Evolutionary conservation across 1,140 invertebrate genomes (phyloP), one percentile per base, ranked within the genome.

Genomic region (Anadara kagoshimensis): DNA sequence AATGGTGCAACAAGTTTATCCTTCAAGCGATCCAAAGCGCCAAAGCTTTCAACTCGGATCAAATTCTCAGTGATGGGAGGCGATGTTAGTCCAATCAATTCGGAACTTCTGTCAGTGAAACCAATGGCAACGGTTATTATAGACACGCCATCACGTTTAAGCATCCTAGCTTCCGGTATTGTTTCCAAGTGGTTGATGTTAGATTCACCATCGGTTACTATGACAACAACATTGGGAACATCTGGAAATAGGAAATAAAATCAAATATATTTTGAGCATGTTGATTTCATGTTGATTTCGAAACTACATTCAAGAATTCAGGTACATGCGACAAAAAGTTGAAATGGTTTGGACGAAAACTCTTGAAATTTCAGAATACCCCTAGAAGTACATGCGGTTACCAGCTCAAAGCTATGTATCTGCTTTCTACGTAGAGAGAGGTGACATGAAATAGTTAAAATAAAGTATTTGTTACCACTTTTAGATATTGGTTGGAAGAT

Each of bases 161-260:
- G 64, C 2, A 69, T 61, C 22, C 59, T 66, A 8, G 84, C 84
- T 69, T 85, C 82, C 5, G 84, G 83, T 43, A 86, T 66, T 12
- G 85, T 87, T 22, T 80, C 64, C 12, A 73, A 51, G 14, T 80
- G 73, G 58, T 84, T 79, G n/a, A 87, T 77, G 69, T 87, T 86
- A 0, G 85, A 87, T 54, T 87, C 77, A 10, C 85, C 85, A 57
- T 87, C 85, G 29, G 84, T 87, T 45, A 87, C 73, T 1, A 84
- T 78, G 20, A 87, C 77, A 24, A 83, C 64, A 16, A 87, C 69
- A 71, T 87, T 87, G 2, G 81, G 82, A 1, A 80, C 78, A 75
- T 79, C 84, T 85, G 76, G 12, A 71, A 64, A 56, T 10, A 36
- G n/a, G n/a, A n/a, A n/a, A n/a, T n/a, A n/a, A n/a, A n/a, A n/a